These are phyloP conservation scores for Anthoscopus minutus DNA, from an alignment of 2,113 vertebrate genomes.

Conservation along the genomic window DNA sequence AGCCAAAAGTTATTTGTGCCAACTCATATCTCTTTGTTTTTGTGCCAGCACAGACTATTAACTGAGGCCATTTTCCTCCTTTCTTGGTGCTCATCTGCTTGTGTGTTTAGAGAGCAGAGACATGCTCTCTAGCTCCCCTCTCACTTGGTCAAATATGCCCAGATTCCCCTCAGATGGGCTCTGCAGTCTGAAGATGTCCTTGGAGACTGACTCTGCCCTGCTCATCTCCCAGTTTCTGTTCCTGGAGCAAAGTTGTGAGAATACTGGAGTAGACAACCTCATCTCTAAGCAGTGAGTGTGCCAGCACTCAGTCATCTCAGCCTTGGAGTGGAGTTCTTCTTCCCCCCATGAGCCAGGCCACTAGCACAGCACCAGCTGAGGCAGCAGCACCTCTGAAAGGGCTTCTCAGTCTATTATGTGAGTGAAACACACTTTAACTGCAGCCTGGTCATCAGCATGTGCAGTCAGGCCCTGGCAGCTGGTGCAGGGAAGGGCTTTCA, in stretches of 20 bases:
- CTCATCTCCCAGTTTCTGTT: neutral
- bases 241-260: neutral
- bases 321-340: neutral
- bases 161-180: neutral
- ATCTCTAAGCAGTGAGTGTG: neutral
- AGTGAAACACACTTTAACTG: accelerated
- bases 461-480: neutral
- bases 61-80: neutral
- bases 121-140: neutral
- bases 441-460: accelerated
- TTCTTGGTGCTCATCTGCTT: neutral
- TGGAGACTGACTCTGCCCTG: neutral
- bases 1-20: conserved; percentile 38
- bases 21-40: conserved; percentile 9
- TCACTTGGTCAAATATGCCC: neutral
- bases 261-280: accelerated
- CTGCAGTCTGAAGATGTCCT: neutral
- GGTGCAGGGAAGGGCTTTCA: neutral
- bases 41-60: conserved; percentile 14
- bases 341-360: neutral
- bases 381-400: neutral
- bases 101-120: neutral
- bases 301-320: neutral
- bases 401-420: accelerated
- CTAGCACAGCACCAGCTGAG: neutral